These are phyloP conservation scores for Drymonia ruficornis DNA, from an alignment of 2,888 invertebrate species.

Conservation along the genomic window DNA sequence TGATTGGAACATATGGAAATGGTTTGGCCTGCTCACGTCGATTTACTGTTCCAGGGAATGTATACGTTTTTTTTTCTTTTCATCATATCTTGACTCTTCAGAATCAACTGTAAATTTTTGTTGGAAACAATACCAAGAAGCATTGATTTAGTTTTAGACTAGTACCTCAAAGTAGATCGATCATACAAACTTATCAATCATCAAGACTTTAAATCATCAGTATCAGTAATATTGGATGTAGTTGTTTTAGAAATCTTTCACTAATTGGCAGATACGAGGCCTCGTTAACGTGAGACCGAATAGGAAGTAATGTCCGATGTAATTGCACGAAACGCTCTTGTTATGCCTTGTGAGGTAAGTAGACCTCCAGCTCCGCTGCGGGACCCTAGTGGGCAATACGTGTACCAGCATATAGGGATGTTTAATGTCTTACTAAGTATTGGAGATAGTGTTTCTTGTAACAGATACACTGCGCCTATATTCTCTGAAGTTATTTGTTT, in stretches of 20 bases:
- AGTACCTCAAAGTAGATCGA: too few species aligned
- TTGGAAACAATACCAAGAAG: too few species aligned
- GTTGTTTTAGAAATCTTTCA: constrained; percentile 15
- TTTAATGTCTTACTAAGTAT: constrained; percentile 4
- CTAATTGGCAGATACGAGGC: constrained; percentile 13
- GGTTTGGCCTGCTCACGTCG: background rate
- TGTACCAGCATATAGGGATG: background rate
- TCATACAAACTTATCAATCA: too few species aligned
- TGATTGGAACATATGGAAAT: background rate
- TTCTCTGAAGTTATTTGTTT: background rate
- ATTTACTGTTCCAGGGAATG: too few species aligned
- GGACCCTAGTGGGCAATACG: background rate
- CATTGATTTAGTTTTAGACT: too few species aligned
- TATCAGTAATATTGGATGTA: constrained; percentile 10
- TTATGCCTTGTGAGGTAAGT: constrained; percentile 3
- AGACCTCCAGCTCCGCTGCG: constrained; percentile 1
- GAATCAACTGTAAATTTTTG: too few species aligned
- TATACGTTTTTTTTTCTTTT: too few species aligned
- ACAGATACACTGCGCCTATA: background rate
- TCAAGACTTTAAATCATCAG: too few species aligned
- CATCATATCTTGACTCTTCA: too few species aligned
- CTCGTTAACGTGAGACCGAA: constrained; percentile 1
- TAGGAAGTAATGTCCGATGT: constrained; percentile 6
- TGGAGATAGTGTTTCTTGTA: background rate
- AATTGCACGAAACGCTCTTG: constrained; percentile 3